Evolutionary conservation across 2,888 invertebrate genomes (phyloP).

Genomic region (Rosalia funebris): DNA sequence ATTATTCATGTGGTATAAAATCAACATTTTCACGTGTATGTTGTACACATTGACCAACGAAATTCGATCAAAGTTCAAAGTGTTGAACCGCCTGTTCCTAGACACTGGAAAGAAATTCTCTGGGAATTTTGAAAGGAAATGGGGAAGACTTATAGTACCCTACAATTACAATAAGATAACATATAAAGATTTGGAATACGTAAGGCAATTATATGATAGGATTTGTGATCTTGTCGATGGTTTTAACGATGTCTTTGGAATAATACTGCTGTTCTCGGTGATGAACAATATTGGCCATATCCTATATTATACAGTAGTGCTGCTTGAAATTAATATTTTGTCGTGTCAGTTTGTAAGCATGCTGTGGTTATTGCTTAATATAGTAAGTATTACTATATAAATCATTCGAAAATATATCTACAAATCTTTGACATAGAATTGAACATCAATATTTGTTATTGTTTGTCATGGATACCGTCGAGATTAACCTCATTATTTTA

Average conservation of each 20-base stretch:
- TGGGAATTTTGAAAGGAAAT: not conserved
- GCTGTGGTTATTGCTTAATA: not conserved
- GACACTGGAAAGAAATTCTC: not conserved
- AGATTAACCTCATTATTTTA: too few species aligned
- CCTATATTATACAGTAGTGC: not conserved
- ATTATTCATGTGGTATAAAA: slow-evolving; percentile 3
- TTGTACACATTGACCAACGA: not conserved
- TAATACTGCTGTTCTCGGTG: slow-evolving; percentile 10
- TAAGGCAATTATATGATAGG: slow-evolving; percentile 3
- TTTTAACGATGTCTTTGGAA: slow-evolving; percentile 23
- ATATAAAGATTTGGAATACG: not conserved
- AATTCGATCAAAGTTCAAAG: not conserved
- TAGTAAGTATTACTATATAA: slow-evolving; percentile 13
- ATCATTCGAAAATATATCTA: too few species aligned
- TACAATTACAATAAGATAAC: not conserved
- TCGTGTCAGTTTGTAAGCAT: slow-evolving; percentile 1
- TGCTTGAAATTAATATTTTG: not conserved
- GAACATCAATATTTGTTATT: too few species aligned
- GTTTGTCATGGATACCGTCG: too few species aligned
- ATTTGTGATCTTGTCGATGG: slow-evolving; percentile 23
- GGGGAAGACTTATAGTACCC: not conserved
- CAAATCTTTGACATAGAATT: too few species aligned
- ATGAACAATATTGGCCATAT: slow-evolving; percentile 1
- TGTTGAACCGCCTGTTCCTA: not conserved
- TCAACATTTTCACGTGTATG: not conserved